These are phyloP conservation scores for Nannoperca australis DNA, from an alignment of 2,797 vertebrate species.

Conservation along the genomic window DNA sequence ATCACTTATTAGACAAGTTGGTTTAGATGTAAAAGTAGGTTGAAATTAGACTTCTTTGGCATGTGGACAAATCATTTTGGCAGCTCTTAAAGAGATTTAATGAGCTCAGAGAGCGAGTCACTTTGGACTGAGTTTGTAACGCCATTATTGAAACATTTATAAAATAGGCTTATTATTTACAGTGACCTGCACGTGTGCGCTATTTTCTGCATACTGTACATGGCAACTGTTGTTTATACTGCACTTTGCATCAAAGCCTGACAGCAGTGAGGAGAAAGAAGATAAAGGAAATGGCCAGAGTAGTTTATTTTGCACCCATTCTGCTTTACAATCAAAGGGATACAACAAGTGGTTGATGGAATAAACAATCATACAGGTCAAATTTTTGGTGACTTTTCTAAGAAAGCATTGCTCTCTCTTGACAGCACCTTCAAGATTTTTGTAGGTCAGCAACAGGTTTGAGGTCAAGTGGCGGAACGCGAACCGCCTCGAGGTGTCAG, in stretches of 20 bases:
- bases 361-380: constrained; percentile 4
- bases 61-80: neutral
- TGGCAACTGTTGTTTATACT: constrained; percentile 30
- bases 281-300: neutral
- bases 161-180: constrained; percentile 17
- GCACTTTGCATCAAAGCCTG: constrained; percentile 10
- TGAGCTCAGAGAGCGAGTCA: neutral
- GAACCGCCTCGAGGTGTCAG: constrained; percentile 6
- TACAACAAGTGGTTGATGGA: constrained; percentile 5
- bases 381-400: neutral
- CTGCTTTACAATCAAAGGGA: constrained; percentile 1
- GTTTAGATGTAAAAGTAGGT: neutral
- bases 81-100: neutral
- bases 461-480: constrained; percentile 4
- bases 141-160: constrained; percentile 13
- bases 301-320: constrained; percentile 6
- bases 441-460: constrained; percentile 44
- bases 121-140: neutral
- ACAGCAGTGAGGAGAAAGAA: neutral
- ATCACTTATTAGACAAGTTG: neutral
- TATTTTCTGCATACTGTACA: constrained; percentile 11
- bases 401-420: neutral
- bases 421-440: neutral
- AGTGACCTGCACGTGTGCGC: neutral
- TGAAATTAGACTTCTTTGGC: neutral